A percentile compares a stretch with the other conserved stretches of the same genome.
Conservation (phyloP, 1,140 invertebrate genomes). For the Sminthurides bifidus region DNA sequence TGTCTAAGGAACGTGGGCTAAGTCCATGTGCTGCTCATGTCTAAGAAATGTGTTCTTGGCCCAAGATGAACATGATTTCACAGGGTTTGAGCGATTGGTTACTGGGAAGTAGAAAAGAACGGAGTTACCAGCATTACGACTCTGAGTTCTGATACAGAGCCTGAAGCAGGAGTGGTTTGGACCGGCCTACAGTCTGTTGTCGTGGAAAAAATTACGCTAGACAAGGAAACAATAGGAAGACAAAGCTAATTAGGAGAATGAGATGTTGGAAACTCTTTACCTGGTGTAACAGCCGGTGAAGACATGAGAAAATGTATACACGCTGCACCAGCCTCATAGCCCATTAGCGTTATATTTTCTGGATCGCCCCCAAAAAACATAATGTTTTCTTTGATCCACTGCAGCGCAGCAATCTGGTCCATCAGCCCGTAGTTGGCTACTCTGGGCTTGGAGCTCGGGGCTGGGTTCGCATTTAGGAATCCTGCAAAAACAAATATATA, state of each 20-base stretch:
- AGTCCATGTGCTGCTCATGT: no score
- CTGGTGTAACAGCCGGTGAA: slow-evolving; percentile 78
- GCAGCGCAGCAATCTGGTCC: slow-evolving; percentile 85
- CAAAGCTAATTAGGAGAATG: background rate
- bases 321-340: slow-evolving; percentile 82
- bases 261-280: slow-evolving; percentile 40
- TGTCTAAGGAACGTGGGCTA: no score
- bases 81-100: no score
- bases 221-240: background rate
- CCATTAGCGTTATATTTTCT: slow-evolving; percentile 76
- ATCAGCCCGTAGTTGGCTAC: slow-evolving; percentile 80
- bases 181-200: no score
- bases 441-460: slow-evolving; percentile 23
- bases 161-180: no score
- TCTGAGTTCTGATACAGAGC: no score
- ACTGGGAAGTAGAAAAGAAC: no score
- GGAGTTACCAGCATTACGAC: no score
- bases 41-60: no score
- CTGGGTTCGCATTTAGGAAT: slow-evolving; percentile 25
- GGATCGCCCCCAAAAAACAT: slow-evolving; percentile 79
- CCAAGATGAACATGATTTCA: no score
- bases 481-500: slow-evolving; percentile 11
- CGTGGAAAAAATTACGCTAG: no score
- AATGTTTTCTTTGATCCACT: slow-evolving; percentile 90
- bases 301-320: slow-evolving; percentile 91